Evolutionary conservation across 2,113 vertebrate genomes (phyloP).

Genomic region (Passer montanus): DNA sequence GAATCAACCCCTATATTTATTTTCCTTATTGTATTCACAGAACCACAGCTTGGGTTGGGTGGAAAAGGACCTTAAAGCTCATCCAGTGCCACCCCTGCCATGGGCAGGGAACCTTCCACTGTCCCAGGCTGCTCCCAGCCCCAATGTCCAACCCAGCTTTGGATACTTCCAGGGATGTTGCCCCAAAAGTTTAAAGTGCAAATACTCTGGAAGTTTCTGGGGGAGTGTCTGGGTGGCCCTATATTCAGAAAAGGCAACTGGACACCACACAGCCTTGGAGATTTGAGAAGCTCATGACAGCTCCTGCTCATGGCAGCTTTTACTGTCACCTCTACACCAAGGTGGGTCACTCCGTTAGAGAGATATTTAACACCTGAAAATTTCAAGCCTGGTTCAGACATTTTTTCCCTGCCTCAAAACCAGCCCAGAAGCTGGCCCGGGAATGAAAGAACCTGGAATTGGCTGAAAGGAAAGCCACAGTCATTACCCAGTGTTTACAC

Average conservation of each 20-base stretch:
- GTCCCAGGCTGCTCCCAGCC: background rate
- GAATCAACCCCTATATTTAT: background rate
- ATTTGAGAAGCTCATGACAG: fast-evolving
- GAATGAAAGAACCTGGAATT: constrained; percentile 7
- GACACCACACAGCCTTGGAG: background rate
- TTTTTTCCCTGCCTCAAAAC: background rate
- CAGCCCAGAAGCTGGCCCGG: background rate
- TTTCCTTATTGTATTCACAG: background rate
- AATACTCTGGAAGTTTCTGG: background rate
- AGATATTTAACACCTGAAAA: background rate
- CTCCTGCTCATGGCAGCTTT: background rate
- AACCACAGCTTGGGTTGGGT: background rate
- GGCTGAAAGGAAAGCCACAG: background rate
- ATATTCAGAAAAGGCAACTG: background rate
- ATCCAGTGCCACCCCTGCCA: background rate
- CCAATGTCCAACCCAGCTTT: fast-evolving
- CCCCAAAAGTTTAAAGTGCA: background rate
- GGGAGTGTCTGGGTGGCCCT: fast-evolving
- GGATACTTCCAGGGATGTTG: background rate
- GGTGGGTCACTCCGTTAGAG: background rate
- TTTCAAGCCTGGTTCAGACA: background rate
- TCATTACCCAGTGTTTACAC: background rate
- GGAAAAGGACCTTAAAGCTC: background rate
- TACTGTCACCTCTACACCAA: background rate
- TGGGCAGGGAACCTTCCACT: background rate